A percentile compares a stretch with the other conserved stretches of the same genome.
These are phyloP conservation scores for Platorchestia sp. DNA, from an alignment of 1,140 invertebrate species.

Conservation along the genomic window DNA sequence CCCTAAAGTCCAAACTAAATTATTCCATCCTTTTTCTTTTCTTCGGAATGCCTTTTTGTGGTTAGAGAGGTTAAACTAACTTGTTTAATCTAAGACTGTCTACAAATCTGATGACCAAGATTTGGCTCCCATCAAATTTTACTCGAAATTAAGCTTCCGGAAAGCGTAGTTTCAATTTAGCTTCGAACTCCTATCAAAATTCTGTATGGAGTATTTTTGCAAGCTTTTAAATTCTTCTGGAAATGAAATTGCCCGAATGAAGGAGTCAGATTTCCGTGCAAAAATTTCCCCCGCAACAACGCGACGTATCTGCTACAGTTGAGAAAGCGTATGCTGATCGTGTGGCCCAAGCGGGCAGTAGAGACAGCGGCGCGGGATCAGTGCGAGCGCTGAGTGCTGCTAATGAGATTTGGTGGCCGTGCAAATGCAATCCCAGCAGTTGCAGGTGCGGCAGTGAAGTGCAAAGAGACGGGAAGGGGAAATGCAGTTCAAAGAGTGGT, in stretches of 20 bases:
- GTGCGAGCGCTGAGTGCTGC: background rate
- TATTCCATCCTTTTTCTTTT: no score
- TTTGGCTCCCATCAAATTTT: background rate
- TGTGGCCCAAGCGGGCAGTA: background rate
- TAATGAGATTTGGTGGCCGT: constrained; percentile 26
- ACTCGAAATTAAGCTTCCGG: background rate
- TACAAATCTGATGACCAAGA: no score
- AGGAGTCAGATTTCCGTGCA: background rate
- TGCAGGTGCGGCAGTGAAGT: background rate
- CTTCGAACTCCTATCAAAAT: background rate
- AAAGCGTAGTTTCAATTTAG: background rate
- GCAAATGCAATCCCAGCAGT: constrained; percentile 29
- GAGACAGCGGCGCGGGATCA: background rate
- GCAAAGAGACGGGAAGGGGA: background rate
- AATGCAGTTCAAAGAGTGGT: no score
- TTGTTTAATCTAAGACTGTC: no score
- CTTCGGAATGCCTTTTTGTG: no score
- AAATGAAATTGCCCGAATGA: background rate
- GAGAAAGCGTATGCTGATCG: background rate
- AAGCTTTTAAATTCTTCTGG: background rate
- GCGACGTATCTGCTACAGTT: background rate
- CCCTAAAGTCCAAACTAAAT: no score
- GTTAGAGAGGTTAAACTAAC: no score
- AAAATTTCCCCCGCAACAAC: background rate
- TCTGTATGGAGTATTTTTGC: background rate